These are phyloP conservation scores for Apistogramma diplotaenia DNA, from an alignment of 2,113 vertebrate genomes.

Conservation along the genomic window DNA sequence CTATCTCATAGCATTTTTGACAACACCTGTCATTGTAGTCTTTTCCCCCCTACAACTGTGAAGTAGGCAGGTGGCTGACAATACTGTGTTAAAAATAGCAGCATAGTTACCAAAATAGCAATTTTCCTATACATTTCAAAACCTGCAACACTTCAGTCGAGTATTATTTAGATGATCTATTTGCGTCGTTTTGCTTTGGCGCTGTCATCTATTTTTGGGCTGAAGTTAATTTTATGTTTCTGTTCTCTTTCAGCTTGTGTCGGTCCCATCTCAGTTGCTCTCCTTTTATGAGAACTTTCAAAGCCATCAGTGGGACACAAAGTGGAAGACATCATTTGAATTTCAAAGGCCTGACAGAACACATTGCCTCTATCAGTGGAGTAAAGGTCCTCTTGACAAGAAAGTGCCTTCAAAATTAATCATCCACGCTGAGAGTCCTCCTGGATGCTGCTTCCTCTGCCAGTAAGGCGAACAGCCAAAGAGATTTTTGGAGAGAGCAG, in stretches of 20 bases:
- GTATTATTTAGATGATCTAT: constrained; percentile 39
- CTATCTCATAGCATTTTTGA: neutral
- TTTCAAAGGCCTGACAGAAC: constrained; percentile 70
- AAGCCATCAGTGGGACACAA: constrained; percentile 52
- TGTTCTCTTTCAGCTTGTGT: constrained; percentile 38
- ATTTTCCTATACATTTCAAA: constrained; percentile 28
- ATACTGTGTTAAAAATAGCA: neutral
- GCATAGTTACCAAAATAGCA: constrained; percentile 25
- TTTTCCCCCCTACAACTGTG: neutral
- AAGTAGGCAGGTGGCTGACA: neutral
- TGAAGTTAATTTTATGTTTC: constrained; percentile 28
- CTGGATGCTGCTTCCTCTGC: constrained; percentile 35
- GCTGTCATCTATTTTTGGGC: constrained; percentile 60
- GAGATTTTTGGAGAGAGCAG: constrained; percentile 3
- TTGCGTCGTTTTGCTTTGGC: constrained; percentile 33
- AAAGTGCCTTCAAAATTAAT: constrained; percentile 62
- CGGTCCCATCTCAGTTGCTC: constrained; percentile 44
- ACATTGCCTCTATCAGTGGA: constrained; percentile 43
- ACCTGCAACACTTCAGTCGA: neutral
- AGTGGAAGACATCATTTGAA: constrained; percentile 68
- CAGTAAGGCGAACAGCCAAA: constrained; percentile 6
- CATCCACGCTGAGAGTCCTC: constrained; percentile 44
- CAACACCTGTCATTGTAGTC: neutral
- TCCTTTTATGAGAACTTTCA: constrained; percentile 57
- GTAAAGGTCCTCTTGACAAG: constrained; percentile 55